Percentiles rank a stretch among this genome's conserved stretches.
Evolutionary conservation across 2,113 vertebrate genomes (phyloP).

Genomic region (Odontesthes bonariensis): DNA sequence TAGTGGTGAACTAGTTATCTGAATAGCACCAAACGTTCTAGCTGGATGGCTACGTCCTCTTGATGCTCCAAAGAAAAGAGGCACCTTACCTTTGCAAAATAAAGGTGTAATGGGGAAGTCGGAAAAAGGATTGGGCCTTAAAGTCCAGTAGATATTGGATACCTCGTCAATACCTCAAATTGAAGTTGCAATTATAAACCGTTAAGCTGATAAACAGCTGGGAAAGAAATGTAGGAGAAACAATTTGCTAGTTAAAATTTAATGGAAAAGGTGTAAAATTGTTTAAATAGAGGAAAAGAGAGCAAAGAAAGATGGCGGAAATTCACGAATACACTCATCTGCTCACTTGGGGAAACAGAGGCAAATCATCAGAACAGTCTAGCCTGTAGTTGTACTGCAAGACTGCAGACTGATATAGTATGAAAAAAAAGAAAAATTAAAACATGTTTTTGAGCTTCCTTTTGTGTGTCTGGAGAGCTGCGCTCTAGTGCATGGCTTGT

Average conservation of each 20-base stretch:
- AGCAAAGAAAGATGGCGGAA: background rate
- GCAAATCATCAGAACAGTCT: slow-evolving; percentile 26
- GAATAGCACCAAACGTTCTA: too few relatives aligned
- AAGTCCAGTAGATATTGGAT: background rate
- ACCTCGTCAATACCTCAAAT: background rate
- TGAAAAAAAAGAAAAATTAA: slow-evolving; percentile 42
- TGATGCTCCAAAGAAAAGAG: too few relatives aligned
- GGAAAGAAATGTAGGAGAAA: slow-evolving; percentile 6
- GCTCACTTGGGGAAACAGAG: slow-evolving; percentile 46
- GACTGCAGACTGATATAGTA: slow-evolving; percentile 58
- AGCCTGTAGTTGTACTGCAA: slow-evolving; percentile 52
- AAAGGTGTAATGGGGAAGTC: too few relatives aligned
- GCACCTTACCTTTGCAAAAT: too few relatives aligned
- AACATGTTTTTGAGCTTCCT: slow-evolving; percentile 66
- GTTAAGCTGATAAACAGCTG: slow-evolving; percentile 3
- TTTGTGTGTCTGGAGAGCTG: slow-evolving; percentile 73
- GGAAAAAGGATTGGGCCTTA: background rate
- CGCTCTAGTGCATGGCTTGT: slow-evolving; percentile 75
- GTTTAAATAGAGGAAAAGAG: slow-evolving; percentile 1
- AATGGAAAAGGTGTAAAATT: slow-evolving; percentile 36
- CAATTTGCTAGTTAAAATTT: slow-evolving; percentile 25
- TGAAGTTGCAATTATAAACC: slow-evolving; percentile 1
- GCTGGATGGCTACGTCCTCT: too few relatives aligned
- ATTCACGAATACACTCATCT: slow-evolving; percentile 45
- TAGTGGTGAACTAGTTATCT: too few relatives aligned